These are phyloP conservation scores for Uloborus plumipes DNA, from an alignment of 2,888 invertebrate species.

Conservation along the genomic window DNA sequence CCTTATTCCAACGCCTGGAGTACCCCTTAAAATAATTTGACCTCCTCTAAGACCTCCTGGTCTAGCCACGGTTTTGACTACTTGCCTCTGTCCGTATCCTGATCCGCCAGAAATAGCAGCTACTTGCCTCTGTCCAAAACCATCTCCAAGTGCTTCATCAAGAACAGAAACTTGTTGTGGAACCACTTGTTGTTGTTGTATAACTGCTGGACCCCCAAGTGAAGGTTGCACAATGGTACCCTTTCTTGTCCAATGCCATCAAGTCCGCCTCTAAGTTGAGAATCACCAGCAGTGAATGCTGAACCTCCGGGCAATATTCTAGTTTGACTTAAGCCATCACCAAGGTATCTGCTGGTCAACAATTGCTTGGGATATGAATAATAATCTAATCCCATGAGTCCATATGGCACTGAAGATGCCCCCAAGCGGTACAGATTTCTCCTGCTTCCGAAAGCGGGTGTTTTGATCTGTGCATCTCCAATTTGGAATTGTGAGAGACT, in stretches of 20 bases:
- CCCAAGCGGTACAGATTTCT: constrained; percentile 35
- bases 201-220: constrained; percentile 8
- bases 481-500: constrained; percentile 38
- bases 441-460: constrained; percentile 24
- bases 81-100: constrained; percentile 36
- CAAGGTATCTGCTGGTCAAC: constrained; percentile 26
- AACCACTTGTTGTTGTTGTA: constrained; percentile 9
- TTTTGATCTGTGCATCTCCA: constrained; percentile 44
- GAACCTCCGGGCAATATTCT: constrained; percentile 42
- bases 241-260: constrained; percentile 31
- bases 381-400: constrained; percentile 48
- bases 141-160: constrained; percentile 35
- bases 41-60: constrained; percentile 45
- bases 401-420: constrained; percentile 37
- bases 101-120: constrained; percentile 32
- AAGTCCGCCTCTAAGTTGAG: constrained; percentile 28
- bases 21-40: constrained; percentile 35
- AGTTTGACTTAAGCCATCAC: constrained; percentile 30
- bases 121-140: constrained; percentile 35
- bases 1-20: constrained; percentile 38
- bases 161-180: constrained; percentile 23
- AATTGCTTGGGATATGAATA: constrained; percentile 44
- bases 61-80: constrained; percentile 23
- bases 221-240: constrained; percentile 29
- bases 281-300: constrained; percentile 48